phyloP scores from a whole-genome alignment of 2,797 vertebrate species.

The Euphonia xanthogaster region DNA sequence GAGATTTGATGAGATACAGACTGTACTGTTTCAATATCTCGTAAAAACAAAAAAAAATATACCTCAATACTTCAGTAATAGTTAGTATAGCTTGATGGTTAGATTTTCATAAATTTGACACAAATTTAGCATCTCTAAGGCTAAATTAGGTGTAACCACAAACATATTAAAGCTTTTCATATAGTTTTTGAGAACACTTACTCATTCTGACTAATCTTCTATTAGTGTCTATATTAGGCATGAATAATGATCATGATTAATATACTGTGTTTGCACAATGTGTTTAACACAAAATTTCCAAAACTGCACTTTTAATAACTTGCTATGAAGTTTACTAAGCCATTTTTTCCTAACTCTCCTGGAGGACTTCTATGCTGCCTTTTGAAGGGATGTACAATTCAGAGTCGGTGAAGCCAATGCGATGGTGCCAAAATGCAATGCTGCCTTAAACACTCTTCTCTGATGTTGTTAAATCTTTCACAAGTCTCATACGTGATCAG shows the following conservation, averaged over 20 bases:
- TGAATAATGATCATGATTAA: background rate
- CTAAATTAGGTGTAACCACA: background rate
- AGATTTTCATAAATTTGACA: background rate
- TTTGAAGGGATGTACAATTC: background rate
- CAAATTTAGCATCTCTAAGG: background rate
- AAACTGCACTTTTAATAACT: background rate
- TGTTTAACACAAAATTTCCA: background rate
- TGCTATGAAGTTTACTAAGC: background rate
- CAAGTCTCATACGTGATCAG: background rate
- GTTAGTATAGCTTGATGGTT: background rate
- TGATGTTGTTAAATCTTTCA: conserved; percentile 29
- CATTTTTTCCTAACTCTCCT: background rate
- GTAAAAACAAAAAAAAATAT: background rate
- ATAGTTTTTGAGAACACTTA: background rate
- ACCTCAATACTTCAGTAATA: background rate
- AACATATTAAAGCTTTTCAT: background rate
- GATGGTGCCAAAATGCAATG: background rate
- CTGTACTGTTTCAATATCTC: background rate
- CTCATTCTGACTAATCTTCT: background rate
- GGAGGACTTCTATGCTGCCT: background rate
- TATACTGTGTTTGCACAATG: background rate
- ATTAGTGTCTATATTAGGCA: background rate
- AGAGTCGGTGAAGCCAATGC: background rate
- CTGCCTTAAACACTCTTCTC: background rate
- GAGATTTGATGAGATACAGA: background rate